A percentile compares a stretch with the other conserved stretches of the same genome.
These are phyloP conservation scores for Poecilobothrus nobilitatus DNA, from an alignment of 2,888 invertebrate species.

Conservation along the genomic window DNA sequence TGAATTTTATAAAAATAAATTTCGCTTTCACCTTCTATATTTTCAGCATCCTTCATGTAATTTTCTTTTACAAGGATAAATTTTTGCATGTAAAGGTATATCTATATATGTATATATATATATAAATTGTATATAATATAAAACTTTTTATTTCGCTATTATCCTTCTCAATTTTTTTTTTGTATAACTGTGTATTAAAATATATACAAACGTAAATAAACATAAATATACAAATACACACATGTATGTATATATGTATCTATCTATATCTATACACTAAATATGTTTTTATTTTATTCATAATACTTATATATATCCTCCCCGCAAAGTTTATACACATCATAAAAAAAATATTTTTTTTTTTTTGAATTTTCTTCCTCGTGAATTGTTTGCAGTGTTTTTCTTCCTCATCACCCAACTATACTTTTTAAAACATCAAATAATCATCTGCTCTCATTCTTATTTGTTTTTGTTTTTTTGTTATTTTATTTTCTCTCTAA, in stretches of 20 bases:
- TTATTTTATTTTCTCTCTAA: too few relatives aligned
- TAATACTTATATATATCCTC: too few relatives aligned
- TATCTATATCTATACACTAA: too few relatives aligned
- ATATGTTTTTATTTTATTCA: too few relatives aligned
- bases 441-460: slow-evolving; percentile 6
- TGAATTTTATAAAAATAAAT: neutral
- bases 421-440: neutral
- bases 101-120: neutral
- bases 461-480: too few relatives aligned
- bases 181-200: neutral
- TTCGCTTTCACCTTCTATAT: neutral
- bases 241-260: too few relatives aligned
- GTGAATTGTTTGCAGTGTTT: neutral
- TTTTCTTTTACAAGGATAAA: slow-evolving; percentile 1
- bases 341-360: too few relatives aligned
- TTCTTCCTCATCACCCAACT: neutral
- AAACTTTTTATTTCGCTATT: neutral
- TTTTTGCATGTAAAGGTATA: neutral
- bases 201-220: too few relatives aligned
- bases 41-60: neutral
- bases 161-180: neutral
- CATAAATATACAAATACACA: too few relatives aligned
- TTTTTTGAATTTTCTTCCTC: too few relatives aligned
- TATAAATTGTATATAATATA: neutral
- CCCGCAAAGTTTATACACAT: too few relatives aligned